These are phyloP conservation scores for Erpetoichthys calabaricus DNA, from an alignment of 2,797 vertebrate genomes.

Conservation along the genomic window DNA sequence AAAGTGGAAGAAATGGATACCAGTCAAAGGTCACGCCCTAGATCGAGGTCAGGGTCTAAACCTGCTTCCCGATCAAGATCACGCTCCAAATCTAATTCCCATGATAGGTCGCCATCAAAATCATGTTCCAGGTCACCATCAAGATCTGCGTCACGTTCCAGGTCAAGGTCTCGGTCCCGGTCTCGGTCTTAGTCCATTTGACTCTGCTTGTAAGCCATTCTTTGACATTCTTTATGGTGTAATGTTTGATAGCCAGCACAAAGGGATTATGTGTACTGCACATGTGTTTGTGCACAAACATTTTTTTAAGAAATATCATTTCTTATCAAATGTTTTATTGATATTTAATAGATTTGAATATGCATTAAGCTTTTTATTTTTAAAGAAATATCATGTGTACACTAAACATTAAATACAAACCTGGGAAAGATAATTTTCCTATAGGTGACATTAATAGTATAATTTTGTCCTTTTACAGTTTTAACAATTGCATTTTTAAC, in stretches of 20 bases:
- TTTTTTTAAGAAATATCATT: too few species aligned
- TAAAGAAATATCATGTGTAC: too few species aligned
- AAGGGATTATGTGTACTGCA: not conserved
- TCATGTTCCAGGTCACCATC: slow-evolving; percentile 57
- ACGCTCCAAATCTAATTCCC: slow-evolving; percentile 64
- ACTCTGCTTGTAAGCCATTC: not conserved
- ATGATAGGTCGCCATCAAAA: slow-evolving; percentile 51
- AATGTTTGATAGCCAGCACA: not conserved
- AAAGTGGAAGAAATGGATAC: slow-evolving; percentile 42
- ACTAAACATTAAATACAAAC: too few species aligned
- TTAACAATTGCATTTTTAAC: too few species aligned
- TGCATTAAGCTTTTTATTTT: too few species aligned
- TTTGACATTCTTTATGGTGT: not conserved
- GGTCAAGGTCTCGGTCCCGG: slow-evolving; percentile 58
- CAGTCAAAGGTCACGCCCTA: slow-evolving; percentile 45
- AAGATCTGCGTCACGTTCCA: slow-evolving; percentile 54
- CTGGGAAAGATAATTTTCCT: too few species aligned
- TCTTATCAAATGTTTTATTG: too few species aligned
- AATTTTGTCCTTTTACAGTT: too few species aligned
- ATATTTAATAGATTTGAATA: too few species aligned
- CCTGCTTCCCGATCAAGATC: slow-evolving; percentile 59
- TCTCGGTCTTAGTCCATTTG: slow-evolving; percentile 46
- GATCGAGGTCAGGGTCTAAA: slow-evolving; percentile 53
- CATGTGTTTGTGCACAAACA: not conserved
- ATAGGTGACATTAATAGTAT: too few species aligned